Percentiles rank a stretch among this genome's conserved stretches.
Conservation (phyloP, 2,113 vertebrate species). For the Nerophis lumbriciformis region DNA sequence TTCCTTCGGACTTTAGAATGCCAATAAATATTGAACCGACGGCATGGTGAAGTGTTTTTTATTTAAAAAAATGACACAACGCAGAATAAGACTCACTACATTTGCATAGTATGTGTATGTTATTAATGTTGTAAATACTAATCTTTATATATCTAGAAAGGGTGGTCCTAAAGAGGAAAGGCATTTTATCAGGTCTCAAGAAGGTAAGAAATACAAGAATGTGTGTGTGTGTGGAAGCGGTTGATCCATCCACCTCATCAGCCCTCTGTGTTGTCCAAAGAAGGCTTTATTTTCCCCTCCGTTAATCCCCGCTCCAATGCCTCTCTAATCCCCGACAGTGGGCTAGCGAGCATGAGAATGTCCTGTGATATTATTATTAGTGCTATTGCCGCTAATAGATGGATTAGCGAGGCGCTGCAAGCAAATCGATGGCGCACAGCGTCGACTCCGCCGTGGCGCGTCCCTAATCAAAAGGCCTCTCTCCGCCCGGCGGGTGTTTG, state of each 20-base stretch:
- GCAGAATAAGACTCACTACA: no score
- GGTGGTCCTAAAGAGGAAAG: no score
- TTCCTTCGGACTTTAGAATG: no score
- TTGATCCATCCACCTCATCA: conserved; percentile 27
- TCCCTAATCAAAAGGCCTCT: conserved; percentile 19
- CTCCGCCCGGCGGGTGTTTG: conserved; percentile 16
- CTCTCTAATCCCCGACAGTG: conserved; percentile 40
- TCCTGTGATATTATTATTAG: conserved; percentile 40
- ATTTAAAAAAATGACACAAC: no score
- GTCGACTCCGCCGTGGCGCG: conserved; percentile 2
- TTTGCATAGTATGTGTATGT: no score
- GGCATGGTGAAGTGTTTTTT: no score
- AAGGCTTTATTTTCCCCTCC: conserved; percentile 26
- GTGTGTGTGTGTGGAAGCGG: conserved; percentile 19
- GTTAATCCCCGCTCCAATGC: conserved; percentile 45
- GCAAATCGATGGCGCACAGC: no score
- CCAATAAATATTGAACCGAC: no score
- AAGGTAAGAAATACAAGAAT: no score
- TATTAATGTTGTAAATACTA: no score
- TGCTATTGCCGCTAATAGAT: conserved; percentile 31
- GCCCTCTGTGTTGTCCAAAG: conserved; percentile 29
- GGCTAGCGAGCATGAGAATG: conserved; percentile 30
- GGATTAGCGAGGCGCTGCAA: conserved; percentile 18
- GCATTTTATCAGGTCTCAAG: no score
- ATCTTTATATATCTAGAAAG: no score